These are phyloP conservation scores for Podarcis cretensis DNA, from an alignment of 2,113 vertebrate genomes.

Conservation along the genomic window DNA sequence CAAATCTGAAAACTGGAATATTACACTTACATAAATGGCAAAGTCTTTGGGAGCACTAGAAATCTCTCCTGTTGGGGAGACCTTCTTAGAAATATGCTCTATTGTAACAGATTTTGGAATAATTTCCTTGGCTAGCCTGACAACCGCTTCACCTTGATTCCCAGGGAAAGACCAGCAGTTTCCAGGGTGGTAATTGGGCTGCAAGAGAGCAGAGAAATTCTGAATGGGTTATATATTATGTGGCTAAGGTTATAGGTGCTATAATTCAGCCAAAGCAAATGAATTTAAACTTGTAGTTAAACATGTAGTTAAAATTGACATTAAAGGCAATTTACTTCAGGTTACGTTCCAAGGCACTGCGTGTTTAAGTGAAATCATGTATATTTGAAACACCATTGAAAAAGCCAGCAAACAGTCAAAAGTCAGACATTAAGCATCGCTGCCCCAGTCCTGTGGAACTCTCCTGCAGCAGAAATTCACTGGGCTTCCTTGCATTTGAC, in stretches of 20 bases:
- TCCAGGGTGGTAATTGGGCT: conserved; percentile 69
- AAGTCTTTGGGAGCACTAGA: conserved; percentile 69
- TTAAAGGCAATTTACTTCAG: no score
- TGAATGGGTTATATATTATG: neutral
- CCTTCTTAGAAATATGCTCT: conserved; percentile 67
- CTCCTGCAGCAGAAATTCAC: no score
- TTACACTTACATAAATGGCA: conserved; percentile 62
- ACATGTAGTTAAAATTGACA: neutral
- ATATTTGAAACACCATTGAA: no score
- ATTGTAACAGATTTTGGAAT: conserved; percentile 60
- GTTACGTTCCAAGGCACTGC: no score
- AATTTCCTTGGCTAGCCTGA: conserved; percentile 59
- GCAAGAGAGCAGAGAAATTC: conserved; percentile 15
- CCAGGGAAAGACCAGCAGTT: conserved; percentile 72
- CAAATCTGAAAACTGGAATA: neutral
- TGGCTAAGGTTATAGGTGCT: neutral
- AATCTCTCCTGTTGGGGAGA: conserved; percentile 66
- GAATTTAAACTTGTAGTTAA: neutral
- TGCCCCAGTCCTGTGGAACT: no score
- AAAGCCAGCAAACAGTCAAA: no score
- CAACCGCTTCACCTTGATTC: conserved; percentile 51
- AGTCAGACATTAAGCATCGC: no score
- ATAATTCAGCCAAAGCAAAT: neutral
- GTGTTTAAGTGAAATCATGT: no score
- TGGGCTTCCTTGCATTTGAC: no score